Evolutionary conservation across 2,113 vertebrate genomes (phyloP).

Genomic region (Circaetus cinerascens): DNA sequence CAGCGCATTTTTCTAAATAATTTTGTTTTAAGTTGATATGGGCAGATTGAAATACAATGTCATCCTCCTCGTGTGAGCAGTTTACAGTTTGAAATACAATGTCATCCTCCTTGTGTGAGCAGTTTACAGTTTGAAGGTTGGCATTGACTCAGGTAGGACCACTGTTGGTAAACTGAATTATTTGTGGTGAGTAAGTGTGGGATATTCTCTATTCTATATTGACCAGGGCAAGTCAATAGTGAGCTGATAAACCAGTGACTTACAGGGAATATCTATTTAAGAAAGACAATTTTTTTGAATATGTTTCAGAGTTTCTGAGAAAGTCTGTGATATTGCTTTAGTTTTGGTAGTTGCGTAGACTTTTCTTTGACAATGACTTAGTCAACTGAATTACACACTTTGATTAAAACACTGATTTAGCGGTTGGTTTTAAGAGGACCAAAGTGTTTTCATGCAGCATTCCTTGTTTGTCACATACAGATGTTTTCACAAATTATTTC

Average conservation of each 20-base stretch:
- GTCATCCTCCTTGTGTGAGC: not conserved
- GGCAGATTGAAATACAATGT: not conserved
- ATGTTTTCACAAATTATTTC: not conserved
- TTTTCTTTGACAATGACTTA: not conserved
- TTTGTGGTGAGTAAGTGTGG: not conserved
- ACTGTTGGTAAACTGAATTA: not conserved
- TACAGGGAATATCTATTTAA: not conserved
- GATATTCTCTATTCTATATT: not conserved
- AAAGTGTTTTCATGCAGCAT: not conserved
- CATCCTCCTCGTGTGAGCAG: not conserved
- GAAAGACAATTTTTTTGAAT: not conserved
- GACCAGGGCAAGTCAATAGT: not conserved
- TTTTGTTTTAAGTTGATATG: not conserved
- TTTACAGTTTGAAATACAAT: not conserved
- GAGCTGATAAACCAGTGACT: not conserved
- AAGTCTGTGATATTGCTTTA: not conserved
- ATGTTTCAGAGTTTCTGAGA: not conserved
- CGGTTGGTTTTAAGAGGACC: not conserved
- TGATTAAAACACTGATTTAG: not conserved
- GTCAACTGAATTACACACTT: not conserved
- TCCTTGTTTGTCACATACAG: not conserved
- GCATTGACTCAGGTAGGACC: not conserved
- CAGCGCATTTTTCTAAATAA: not conserved
- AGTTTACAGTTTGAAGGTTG: not conserved
- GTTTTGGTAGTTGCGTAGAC: not conserved